These are phyloP conservation scores for Burhinus oedicnemus DNA, from an alignment of 2,113 vertebrate genomes.

Conservation along the genomic window DNA sequence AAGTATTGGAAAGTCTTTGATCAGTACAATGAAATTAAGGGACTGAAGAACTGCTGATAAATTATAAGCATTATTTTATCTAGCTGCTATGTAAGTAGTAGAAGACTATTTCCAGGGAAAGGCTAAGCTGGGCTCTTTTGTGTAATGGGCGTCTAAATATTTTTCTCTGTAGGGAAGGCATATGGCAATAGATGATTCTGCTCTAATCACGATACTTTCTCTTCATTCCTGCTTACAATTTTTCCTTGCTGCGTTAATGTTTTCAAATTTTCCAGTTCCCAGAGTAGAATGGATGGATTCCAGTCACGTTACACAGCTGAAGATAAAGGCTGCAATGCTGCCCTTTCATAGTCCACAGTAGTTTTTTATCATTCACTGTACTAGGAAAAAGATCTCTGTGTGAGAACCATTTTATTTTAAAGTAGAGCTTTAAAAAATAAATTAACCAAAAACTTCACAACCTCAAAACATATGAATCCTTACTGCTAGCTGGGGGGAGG, in stretches of 20 bases:
- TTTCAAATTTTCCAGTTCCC: constrained; percentile 4
- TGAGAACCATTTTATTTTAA: background rate
- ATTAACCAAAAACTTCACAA: background rate
- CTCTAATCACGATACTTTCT: constrained; percentile 44
- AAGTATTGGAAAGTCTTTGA: constrained; percentile 7
- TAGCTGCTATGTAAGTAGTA: background rate
- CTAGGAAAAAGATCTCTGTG: background rate
- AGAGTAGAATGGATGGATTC: background rate
- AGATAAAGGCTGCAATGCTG: background rate
- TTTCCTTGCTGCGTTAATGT: constrained; percentile 13
- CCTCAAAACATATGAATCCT: background rate
- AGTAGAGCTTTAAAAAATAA: background rate
- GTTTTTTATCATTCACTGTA: background rate
- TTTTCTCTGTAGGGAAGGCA: constrained; percentile 34
- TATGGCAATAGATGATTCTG: background rate
- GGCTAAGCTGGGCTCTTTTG: background rate
- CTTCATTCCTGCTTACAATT: constrained; percentile 19
- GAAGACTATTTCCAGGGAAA: background rate
- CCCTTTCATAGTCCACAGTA: background rate
- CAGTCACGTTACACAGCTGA: background rate
- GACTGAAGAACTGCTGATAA: background rate
- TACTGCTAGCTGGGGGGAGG: background rate
- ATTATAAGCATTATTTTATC: constrained; percentile 28
- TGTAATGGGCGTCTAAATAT: background rate
- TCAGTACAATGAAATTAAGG: background rate